These are phyloP conservation scores for Thalpophila matura DNA, from an alignment of 2,888 invertebrate species.

Conservation along the genomic window DNA sequence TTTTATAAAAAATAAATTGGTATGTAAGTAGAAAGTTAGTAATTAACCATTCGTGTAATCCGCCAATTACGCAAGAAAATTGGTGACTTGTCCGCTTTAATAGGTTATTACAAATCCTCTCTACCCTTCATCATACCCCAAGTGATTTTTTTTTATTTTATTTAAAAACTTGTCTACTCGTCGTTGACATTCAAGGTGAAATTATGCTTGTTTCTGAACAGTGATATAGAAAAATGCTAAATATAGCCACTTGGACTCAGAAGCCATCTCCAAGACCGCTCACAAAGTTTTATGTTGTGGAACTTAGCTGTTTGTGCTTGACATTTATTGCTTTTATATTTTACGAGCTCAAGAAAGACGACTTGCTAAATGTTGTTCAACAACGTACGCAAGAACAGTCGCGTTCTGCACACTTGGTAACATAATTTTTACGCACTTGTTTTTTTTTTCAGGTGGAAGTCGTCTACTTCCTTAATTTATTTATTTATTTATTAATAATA, in stretches of 20 bases:
- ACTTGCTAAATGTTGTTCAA: conserved; percentile 75
- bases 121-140: too few relatives aligned
- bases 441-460: neutral
- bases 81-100: too few relatives aligned
- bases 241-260: conserved; percentile 75
- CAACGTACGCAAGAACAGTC: conserved; percentile 60
- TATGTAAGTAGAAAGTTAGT: too few relatives aligned
- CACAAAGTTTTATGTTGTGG: conserved; percentile 85
- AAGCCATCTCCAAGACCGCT: conserved; percentile 74
- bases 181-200: conserved; percentile 16
- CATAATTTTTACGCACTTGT: conserved; percentile 12
- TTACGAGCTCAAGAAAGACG: conserved; percentile 79
- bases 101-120: too few relatives aligned
- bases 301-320: conserved; percentile 85
- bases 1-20: too few relatives aligned
- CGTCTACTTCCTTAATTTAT: neutral
- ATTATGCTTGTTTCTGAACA: conserved; percentile 60
- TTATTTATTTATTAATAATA: too few relatives aligned
- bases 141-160: too few relatives aligned
- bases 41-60: too few relatives aligned
- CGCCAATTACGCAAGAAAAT: too few relatives aligned
- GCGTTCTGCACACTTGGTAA: conserved; percentile 19
- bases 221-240: conserved; percentile 79
- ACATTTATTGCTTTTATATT: conserved; percentile 87
- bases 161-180: neutral